Evolutionary conservation across 2,888 invertebrate genomes (phyloP), one percentile per base, ranked within the genome.

Genomic region (Cryptosula pallasiana): DNA sequence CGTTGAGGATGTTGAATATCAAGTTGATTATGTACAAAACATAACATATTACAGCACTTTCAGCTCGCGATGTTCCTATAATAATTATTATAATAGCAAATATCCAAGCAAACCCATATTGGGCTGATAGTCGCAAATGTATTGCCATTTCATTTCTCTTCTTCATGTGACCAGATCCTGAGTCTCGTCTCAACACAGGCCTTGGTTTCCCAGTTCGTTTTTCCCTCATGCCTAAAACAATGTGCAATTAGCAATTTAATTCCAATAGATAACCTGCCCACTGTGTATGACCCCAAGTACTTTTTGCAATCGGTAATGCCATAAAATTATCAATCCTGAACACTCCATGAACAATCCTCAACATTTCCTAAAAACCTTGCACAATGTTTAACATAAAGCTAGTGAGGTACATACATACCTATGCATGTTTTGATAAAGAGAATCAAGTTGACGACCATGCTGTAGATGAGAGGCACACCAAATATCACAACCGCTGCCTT

Each of bases 101-200:
- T 3, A 70, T 54, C 70, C 70, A 70, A 36, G 70, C n/a, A 45
- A 70, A 70, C 5, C 70, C 70, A 54, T 70, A 70, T 23, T 54
- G 70, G 3, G 55, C 70, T 54, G 70, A 70, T 32, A 70, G 45
- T 2, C 70, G 3, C 2, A 20, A 25, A 32, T 70, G 70, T 3
- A 70, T 70, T 2, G 70, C 36, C 55, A 70, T 36, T 23, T 70
- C 45, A 54, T 32, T 70, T 25, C 45, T 35, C 5, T 70, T 25
- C n/a, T 29, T 25, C 27, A 36, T 3, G 9, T 29, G 35, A 45
- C 70, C 70, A 25, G n/a, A 25, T 23, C 36, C 70, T 5, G 70
- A 70, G 23, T 70, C 45, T 9, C 70, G 70, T 54, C 70, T 35
- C 70, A 70, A 23, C 9, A 54, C 45, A 3, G 55, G 2, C 29